Evolutionary conservation across 2,113 vertebrate species (phyloP), one percentile per base, ranked within the genome.

Genomic region (Electrona antarctica): DNA sequence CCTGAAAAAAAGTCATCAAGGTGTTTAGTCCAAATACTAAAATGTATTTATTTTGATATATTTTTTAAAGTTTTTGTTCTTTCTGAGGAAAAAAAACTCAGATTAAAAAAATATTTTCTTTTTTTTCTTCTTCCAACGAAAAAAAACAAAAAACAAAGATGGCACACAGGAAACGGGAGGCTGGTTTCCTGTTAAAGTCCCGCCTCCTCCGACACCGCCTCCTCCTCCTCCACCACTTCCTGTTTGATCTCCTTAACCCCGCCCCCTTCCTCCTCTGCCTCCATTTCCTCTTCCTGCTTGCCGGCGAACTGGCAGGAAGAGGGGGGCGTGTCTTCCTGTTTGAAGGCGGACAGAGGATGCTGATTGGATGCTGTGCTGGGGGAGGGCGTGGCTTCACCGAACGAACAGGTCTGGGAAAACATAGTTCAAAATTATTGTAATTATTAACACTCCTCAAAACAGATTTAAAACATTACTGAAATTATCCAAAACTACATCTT

Each of bases 21-120:
- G 21, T 21, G 1, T 94, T 91, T 88, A 93, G 15, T 74, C 93
- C 95, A 92, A 99, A 98, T 98, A 98, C 97, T 91, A 99, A 96
- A 99, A 98, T 95, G 97, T 98, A 98, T 99, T 98, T 91, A 98
- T 88, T 89, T 89, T 85, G 88, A 89, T 85, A 65, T 41, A 41
- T 41, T 41, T 41, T 6, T 41, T 41, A 0, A 4, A n/a, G n/a
- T n/a, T n/a, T n/a, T n/a, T n/a, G n/a, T n/a, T 33, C 29, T 33
- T 91, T 88, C 91, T 92, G 92, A 92, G 94, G 94, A 85, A 21
- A 21, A 21, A 93, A 75, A 92, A 95, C 95, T 91, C 94, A 94
- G 90, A 92, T 93, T 94, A 93, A 94, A 95, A 94, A 93, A 94
- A 92, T 89, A 91, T 85, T 87, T 88, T 66, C 77, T 67, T 41